These are phyloP conservation scores for Salticus scenicus DNA, from an alignment of 2,888 invertebrate species.

Conservation along the genomic window DNA sequence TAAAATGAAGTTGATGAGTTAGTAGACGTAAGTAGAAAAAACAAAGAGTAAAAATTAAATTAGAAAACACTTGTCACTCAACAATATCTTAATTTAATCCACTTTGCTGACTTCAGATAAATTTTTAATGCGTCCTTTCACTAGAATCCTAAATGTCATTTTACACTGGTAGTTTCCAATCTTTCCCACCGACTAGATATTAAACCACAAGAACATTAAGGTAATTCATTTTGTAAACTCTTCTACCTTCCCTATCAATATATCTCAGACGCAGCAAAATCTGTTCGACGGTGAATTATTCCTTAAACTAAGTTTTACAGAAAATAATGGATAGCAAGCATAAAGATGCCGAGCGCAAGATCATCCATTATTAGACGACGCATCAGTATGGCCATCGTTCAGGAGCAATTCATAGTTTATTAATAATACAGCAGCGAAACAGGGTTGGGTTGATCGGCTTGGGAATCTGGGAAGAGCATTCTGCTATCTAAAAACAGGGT, in stretches of 20 bases:
- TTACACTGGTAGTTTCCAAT: too few relatives aligned
- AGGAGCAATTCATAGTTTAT: slow-evolving; percentile 11
- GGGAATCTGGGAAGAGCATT: background rate
- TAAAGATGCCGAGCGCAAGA: background rate
- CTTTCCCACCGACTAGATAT: too few relatives aligned
- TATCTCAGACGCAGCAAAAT: background rate
- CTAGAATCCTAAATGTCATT: too few relatives aligned
- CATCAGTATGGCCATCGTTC: background rate
- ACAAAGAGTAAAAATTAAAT: too few relatives aligned
- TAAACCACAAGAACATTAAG: too few relatives aligned
- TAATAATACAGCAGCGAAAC: background rate
- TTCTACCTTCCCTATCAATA: background rate
- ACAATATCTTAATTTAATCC: too few relatives aligned
- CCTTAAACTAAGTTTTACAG: slow-evolving; percentile 7
- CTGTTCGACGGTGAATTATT: background rate
- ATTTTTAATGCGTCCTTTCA: too few relatives aligned
- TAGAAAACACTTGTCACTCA: too few relatives aligned
- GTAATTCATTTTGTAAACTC: background rate
- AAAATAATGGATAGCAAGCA: background rate
- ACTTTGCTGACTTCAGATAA: too few relatives aligned
- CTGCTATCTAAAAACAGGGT: background rate
- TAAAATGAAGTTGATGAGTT: too few relatives aligned
- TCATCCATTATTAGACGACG: background rate
- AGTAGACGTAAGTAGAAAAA: too few relatives aligned
- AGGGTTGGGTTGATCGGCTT: background rate